A percentile compares a stretch with the other conserved stretches of the same genome.
phyloP scores from a whole-genome alignment of 1,140 invertebrate genomes.

The Atta colombica region DNA sequence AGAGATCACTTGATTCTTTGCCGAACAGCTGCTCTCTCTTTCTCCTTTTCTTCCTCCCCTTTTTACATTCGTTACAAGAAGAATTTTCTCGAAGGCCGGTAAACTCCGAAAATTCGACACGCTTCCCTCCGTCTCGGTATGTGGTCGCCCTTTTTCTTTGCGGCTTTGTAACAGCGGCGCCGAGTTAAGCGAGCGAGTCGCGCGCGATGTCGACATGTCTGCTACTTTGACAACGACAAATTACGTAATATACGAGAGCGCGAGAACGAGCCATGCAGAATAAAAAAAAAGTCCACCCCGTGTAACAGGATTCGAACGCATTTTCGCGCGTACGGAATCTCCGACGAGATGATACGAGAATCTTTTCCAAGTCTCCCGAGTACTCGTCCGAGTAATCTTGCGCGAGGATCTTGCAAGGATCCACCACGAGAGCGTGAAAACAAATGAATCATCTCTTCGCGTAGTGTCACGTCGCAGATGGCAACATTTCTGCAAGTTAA shows the following conservation, averaged over 20 bases:
- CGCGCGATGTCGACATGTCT: conserved; percentile 58
- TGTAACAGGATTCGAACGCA: background rate
- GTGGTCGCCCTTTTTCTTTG: conserved; percentile 6
- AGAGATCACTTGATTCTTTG: conserved; percentile 51
- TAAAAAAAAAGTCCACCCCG: conserved; percentile 27
- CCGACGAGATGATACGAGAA: background rate
- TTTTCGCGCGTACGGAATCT: background rate
- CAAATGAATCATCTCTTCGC: conserved; percentile 54
- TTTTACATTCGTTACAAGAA: background rate
- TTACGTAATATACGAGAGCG: conserved; percentile 48
- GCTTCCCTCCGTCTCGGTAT: conserved; percentile 1
- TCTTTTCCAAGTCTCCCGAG: too few species aligned
- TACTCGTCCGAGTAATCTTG: background rate
- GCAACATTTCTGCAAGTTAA: background rate
- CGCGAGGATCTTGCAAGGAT: conserved; percentile 10
- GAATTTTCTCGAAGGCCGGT: conserved; percentile 25
- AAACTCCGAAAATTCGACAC: conserved; percentile 45
- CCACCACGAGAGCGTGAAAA: conserved; percentile 21
- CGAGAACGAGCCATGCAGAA: background rate
- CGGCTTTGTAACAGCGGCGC: conserved; percentile 1
- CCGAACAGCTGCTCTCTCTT: conserved; percentile 64
- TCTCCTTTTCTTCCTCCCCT: background rate
- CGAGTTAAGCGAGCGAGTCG: conserved; percentile 9
- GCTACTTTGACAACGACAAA: conserved; percentile 53
- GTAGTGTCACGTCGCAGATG: background rate